These are phyloP conservation scores for Scrobipalpa costella DNA, from an alignment of 2,888 invertebrate genomes.

Conservation along the genomic window DNA sequence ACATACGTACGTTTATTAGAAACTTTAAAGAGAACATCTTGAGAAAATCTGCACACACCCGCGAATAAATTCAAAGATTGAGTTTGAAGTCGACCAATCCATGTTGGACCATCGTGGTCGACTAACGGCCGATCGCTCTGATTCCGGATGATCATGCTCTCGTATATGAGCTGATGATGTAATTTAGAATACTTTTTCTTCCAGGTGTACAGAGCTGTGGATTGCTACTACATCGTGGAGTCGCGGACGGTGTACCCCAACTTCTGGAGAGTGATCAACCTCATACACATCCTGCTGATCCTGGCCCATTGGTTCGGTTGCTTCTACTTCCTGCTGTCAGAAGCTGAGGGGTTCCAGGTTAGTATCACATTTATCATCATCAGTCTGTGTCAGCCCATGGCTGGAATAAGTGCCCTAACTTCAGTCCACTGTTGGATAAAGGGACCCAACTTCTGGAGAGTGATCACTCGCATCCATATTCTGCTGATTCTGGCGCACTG, in stretches of 20 bases:
- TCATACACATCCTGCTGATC: conserved; percentile 96
- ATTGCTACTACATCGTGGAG: conserved; percentile 97
- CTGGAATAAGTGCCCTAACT: conserved; percentile 95
- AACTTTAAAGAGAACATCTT: too few relatives aligned
- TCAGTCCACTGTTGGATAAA: conserved; percentile 85
- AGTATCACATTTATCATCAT: conserved; percentile 21
- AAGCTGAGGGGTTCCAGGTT: conserved; percentile 92
- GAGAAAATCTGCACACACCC: too few relatives aligned
- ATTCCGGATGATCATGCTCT: too few relatives aligned
- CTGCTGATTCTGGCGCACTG: conserved; percentile 96
- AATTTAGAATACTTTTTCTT: conserved; percentile 25
- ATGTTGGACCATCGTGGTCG: too few relatives aligned
- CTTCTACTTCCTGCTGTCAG: conserved; percentile 96
- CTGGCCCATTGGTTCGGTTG: conserved; percentile 99
- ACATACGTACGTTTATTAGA: too few relatives aligned
- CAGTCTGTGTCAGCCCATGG: too few relatives aligned
- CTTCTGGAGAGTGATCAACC: conserved; percentile 96
- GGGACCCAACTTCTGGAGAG: conserved; percentile 97
- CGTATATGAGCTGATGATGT: neutral
- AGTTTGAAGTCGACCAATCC: too few relatives aligned
- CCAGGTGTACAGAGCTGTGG: conserved; percentile 94
- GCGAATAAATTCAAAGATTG: too few relatives aligned
- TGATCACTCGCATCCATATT: conserved; percentile 96
- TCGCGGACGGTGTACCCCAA: conserved; percentile 97
- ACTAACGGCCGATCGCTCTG: too few relatives aligned